phyloP scores from a whole-genome alignment of 2,888 invertebrate genomes.

The Protophormia terraenovae region DNA sequence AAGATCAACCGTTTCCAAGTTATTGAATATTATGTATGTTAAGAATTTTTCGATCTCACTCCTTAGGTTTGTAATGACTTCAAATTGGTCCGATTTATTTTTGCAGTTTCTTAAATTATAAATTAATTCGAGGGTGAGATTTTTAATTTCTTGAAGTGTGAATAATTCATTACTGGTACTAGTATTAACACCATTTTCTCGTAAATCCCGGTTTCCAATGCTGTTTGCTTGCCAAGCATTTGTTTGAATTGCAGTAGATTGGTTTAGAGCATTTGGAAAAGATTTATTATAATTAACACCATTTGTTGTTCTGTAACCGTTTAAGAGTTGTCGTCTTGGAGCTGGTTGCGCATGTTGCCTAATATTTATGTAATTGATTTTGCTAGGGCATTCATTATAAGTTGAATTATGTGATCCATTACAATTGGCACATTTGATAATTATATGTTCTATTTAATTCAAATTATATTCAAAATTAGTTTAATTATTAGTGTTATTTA shows the following conservation, averaged over 20 bases:
- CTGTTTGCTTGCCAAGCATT: background rate
- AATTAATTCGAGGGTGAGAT: slow-evolving; percentile 8
- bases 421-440: background rate
- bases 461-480: too few relatives aligned
- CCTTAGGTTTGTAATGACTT: slow-evolving; percentile 10
- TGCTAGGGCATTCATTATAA: background rate
- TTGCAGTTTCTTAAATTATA: slow-evolving; percentile 20
- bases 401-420: background rate
- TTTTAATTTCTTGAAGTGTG: background rate
- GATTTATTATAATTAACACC: too few relatives aligned
- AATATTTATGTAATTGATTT: background rate
- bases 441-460: too few relatives aligned
- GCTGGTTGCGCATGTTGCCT: background rate
- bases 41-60: too few relatives aligned
- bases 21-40: too few relatives aligned
- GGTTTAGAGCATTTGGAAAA: slow-evolving; percentile 23
- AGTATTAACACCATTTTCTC: too few relatives aligned
- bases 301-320: slow-evolving; percentile 24
- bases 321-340: background rate
- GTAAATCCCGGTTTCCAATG: background rate
- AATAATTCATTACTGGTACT: background rate
- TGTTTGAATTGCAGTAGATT: background rate
- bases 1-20: too few relatives aligned
- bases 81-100: slow-evolving; percentile 30
- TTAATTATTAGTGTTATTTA: too few relatives aligned